Evolutionary conservation across 2,797 vertebrate species (phyloP).

Genomic region (Spatula versicolor): DNA sequence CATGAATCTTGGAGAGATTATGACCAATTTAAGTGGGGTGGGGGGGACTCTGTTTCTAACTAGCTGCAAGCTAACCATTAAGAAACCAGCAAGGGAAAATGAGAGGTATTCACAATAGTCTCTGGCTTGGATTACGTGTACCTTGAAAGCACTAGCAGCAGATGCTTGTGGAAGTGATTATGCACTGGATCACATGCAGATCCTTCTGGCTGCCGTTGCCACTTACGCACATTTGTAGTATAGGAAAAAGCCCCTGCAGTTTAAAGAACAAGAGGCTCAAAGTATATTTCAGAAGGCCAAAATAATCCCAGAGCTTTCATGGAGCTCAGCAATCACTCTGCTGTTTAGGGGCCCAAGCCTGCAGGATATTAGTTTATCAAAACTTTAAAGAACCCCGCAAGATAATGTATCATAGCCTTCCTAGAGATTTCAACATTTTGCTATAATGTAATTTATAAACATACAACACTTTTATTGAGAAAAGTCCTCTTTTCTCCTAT

Average conservation of each 20-base stretch:
- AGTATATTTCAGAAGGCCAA: not conserved
- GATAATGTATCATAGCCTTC: not conserved
- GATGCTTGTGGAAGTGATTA: slow-evolving; percentile 51
- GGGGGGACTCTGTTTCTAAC: slow-evolving; percentile 46
- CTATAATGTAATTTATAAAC: not conserved
- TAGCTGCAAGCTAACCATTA: not conserved
- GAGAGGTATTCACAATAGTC: not conserved
- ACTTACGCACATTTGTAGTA: not conserved
- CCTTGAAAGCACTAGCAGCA: slow-evolving; percentile 19
- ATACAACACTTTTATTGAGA: not conserved
- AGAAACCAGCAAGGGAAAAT: slow-evolving; percentile 9
- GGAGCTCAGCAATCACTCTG: not conserved
- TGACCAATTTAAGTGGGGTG: slow-evolving; percentile 9
- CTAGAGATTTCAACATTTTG: not conserved
- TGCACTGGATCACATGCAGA: not conserved
- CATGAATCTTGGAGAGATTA: slow-evolving; percentile 39
- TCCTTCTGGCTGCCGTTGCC: slow-evolving; percentile 1
- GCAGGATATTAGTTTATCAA: not conserved
- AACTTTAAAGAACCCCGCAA: not conserved
- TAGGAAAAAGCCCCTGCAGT: not conserved
- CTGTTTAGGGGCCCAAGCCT: not conserved
- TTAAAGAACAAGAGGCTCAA: not conserved
- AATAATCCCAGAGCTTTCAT: not conserved
- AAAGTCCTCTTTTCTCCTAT: not conserved
- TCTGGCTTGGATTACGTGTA: slow-evolving; percentile 8